A percentile compares a stretch with the other conserved stretches of the same genome.
Evolutionary conservation across 2,113 vertebrate genomes (phyloP).

Genomic region (Zootoca vivipara): DNA sequence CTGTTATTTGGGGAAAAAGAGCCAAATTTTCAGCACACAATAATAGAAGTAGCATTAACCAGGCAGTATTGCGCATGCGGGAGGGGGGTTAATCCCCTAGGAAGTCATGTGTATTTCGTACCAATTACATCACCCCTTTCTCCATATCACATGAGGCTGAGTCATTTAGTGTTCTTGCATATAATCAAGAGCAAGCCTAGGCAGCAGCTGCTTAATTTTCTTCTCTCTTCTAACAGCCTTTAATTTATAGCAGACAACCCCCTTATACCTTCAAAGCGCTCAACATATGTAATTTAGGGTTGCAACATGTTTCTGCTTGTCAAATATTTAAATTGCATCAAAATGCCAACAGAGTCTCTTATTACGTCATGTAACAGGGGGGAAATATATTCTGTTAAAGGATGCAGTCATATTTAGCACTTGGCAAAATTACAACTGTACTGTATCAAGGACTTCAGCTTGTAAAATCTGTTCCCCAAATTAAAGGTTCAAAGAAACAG

Average conservation of each 20-base stretch:
- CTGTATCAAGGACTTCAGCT: not conserved
- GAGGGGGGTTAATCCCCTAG: not conserved
- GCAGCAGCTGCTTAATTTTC: conserved; percentile 41
- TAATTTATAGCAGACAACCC: not conserved
- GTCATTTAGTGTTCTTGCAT: conserved; percentile 10
- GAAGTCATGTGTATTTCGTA: not conserved
- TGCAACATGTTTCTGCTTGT: conserved; percentile 21
- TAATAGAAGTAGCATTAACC: not conserved
- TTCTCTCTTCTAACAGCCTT: conserved; percentile 3
- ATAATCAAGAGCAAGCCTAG: not conserved
- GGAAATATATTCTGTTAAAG: not conserved
- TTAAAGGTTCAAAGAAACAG: not conserved
- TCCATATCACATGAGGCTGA: not conserved
- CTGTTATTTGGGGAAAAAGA: not conserved
- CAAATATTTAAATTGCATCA: conserved; percentile 12
- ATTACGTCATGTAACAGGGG: not conserved
- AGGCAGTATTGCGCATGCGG: not conserved
- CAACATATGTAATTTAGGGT: not conserved
- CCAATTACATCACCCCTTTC: conserved; percentile 38
- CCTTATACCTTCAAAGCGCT: conserved; percentile 14
- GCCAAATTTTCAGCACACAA: not conserved
- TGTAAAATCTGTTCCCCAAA: not conserved
- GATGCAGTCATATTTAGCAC: not conserved
- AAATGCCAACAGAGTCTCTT: not conserved
- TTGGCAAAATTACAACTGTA: not conserved